phyloP scores from a whole-genome alignment of 2,888 invertebrate genomes.

The Pocota personata region DNA sequence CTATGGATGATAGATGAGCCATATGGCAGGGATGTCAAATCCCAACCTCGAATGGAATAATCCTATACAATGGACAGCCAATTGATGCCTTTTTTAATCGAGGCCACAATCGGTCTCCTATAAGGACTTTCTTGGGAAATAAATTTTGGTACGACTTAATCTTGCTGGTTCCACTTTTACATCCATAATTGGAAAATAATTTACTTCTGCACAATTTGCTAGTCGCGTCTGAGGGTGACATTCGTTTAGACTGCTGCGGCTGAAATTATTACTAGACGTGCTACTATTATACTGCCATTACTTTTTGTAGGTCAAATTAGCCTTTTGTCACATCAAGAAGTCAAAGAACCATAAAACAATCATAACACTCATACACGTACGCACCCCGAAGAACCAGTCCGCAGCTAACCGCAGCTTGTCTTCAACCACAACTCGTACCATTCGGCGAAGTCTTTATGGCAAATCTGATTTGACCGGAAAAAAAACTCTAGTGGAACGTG shows the following conservation, averaged over 20 bases:
- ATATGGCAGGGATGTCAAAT: too few relatives aligned
- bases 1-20: too few relatives aligned
- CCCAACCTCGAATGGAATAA: too few relatives aligned
- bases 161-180: too few relatives aligned
- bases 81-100: too few relatives aligned
- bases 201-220: too few relatives aligned
- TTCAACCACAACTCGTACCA: constrained; percentile 11
- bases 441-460: constrained; percentile 55
- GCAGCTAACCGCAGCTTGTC: constrained; percentile 1
- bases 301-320: constrained; percentile 46
- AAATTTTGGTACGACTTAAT: too few relatives aligned
- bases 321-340: constrained; percentile 47
- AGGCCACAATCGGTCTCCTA: too few relatives aligned
- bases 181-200: too few relatives aligned
- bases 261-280: neutral
- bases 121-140: too few relatives aligned
- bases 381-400: constrained; percentile 42
- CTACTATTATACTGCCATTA: neutral
- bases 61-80: too few relatives aligned
- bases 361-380: constrained; percentile 45
- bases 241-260: neutral
- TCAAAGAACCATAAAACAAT: constrained; percentile 52
- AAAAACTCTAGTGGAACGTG: constrained; percentile 44
- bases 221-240: constrained; percentile 15
- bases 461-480: constrained; percentile 58